phyloP scores from a whole-genome alignment of 1,140 invertebrate species.

The Trachymyrmex septentrionalis region DNA sequence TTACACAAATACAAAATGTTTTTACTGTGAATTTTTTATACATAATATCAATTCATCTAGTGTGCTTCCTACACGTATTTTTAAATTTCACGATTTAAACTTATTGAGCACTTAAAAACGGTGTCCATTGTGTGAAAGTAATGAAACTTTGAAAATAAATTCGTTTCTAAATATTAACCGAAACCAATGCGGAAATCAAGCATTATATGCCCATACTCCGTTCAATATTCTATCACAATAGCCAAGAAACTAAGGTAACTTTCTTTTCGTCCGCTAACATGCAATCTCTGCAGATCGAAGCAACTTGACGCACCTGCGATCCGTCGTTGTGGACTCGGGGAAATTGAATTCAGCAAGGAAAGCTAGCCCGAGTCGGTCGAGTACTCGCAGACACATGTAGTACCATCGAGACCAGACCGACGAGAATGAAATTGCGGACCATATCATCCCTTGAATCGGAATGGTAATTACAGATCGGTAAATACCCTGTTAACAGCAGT shows the following conservation, averaged over 20 bases:
- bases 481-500: conserved; percentile 59
- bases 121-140: not conserved
- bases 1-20: no score
- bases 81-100: not conserved
- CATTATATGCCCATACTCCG: no score
- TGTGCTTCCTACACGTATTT: no score
- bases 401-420: conserved; percentile 1
- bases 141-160: not conserved
- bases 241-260: conserved; percentile 8
- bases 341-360: conserved; percentile 63
- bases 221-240: conserved; percentile 1
- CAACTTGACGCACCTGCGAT: conserved; percentile 56
- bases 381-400: conserved; percentile 46
- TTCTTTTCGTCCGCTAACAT: conserved; percentile 25
- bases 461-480: conserved; percentile 66
- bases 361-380: conserved; percentile 19
- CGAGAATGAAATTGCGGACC: conserved; percentile 51
- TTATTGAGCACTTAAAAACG: not conserved
- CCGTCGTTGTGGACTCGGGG: conserved; percentile 50
- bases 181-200: not conserved
- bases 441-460: conserved; percentile 33
- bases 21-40: no score
- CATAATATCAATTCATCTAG: not conserved
- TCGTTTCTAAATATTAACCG: not conserved
- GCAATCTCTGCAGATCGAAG: conserved; percentile 51